A percentile compares a stretch with the other conserved stretches of the same genome.
phyloP scores from a whole-genome alignment of 2,888 invertebrate species.

The Pandemis heparana region DNA sequence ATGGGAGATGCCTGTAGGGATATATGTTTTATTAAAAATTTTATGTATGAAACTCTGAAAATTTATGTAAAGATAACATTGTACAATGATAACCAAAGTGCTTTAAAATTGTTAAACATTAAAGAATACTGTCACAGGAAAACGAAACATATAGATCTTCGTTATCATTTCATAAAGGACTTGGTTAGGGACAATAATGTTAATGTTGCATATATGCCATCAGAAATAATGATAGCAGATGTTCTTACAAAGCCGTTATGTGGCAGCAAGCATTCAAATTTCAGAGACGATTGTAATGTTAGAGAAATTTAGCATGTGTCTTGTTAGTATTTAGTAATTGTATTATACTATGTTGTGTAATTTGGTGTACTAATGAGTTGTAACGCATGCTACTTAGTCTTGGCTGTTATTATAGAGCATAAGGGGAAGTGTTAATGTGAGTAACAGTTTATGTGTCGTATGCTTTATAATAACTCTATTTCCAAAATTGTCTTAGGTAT shows the following conservation, averaged over 20 bases:
- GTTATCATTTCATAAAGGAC: constrained; percentile 16
- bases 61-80: constrained; percentile 38
- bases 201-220: constrained; percentile 21
- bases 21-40: too few species aligned
- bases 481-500: too few species aligned
- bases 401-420: neutral
- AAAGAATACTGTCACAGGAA: constrained; percentile 10
- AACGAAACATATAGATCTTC: neutral
- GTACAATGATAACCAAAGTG: constrained; percentile 41
- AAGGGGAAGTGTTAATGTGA: neutral
- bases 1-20: too few species aligned
- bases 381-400: too few species aligned
- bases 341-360: too few species aligned
- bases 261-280: too few species aligned
- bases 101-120: constrained; percentile 1
- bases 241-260: constrained; percentile 14
- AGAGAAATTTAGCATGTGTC: too few species aligned
- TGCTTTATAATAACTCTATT: too few species aligned
- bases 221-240: constrained; percentile 12
- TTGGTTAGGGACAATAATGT: neutral
- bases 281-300: too few species aligned
- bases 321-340: too few species aligned
- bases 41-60: constrained; percentile 32
- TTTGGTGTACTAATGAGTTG: too few species aligned
- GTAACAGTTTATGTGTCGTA: too few species aligned